Evolutionary conservation across 2,797 vertebrate genomes (phyloP).

Genomic region (Tangara arthus): DNA sequence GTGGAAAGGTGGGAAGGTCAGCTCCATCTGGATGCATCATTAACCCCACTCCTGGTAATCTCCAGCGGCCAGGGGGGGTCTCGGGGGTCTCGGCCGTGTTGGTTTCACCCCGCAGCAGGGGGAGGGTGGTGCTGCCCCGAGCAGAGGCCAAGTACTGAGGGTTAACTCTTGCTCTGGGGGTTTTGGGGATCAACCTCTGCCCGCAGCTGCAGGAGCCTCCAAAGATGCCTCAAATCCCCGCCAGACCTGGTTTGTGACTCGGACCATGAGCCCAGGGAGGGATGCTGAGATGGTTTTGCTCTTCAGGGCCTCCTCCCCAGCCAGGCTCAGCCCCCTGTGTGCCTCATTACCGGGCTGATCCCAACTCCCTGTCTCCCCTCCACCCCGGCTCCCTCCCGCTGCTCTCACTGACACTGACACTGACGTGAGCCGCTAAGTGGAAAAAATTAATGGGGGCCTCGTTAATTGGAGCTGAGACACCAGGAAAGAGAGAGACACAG

Average conservation of each 20-base stretch:
- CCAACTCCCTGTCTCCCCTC: neutral
- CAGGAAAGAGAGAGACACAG: neutral
- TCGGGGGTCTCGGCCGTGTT: accelerated
- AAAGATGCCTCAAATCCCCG: accelerated
- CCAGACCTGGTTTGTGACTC: neutral
- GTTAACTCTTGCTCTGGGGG: neutral
- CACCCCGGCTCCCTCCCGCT: accelerated
- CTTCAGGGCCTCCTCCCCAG: neutral
- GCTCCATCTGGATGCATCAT: neutral
- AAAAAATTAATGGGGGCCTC: neutral
- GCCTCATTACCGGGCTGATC: neutral
- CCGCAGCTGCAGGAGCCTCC: neutral
- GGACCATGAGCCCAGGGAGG: neutral
- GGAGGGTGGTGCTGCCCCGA: accelerated
- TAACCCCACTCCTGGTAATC: neutral
- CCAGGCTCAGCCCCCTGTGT: neutral
- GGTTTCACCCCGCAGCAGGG: neutral
- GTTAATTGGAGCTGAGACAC: neutral
- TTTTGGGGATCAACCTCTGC: neutral
- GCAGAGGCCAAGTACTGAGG: neutral
- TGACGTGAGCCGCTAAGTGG: neutral
- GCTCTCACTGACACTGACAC: neutral
- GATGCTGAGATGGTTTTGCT: neutral
- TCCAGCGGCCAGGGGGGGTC: neutral
- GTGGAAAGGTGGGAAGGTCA: neutral